phyloP scores from a whole-genome alignment of 2,797 vertebrate genomes.

The Coluber constrictor region DNA sequence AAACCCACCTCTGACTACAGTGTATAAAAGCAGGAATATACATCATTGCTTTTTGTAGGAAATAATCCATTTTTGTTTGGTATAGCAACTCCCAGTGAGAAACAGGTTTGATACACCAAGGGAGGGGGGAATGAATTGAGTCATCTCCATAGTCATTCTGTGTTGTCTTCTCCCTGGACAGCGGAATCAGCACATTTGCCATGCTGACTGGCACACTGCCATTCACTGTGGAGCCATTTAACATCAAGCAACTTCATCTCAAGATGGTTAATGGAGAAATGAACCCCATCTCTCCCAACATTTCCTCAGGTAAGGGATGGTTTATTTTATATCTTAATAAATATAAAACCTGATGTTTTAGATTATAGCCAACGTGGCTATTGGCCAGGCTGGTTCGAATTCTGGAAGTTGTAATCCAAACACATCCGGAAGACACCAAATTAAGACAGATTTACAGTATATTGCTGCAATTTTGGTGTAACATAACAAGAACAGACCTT shows the following conservation, averaged over 20 bases:
- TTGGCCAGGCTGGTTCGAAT: neutral
- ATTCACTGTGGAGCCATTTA: conserved; percentile 82
- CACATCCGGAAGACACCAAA: neutral
- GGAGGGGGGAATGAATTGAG: neutral
- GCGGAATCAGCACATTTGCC: conserved; percentile 83
- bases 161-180: conserved; percentile 55
- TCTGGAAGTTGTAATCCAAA: neutral
- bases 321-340: conserved; percentile 2
- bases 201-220: conserved; percentile 82
- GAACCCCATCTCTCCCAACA: conserved; percentile 73
- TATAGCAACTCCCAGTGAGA: neutral
- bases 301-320: conserved; percentile 77
- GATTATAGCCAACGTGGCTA: neutral
- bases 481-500: neutral
- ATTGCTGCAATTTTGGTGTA: neutral
- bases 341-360: neutral
- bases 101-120: neutral
- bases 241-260: conserved; percentile 83
- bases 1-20: neutral
- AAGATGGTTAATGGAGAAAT: conserved; percentile 85
- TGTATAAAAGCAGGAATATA: neutral
- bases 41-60: neutral
- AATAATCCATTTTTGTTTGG: neutral
- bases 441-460: neutral
- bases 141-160: neutral